A percentile compares a stretch with the other conserved stretches of the same genome.
phyloP scores from a whole-genome alignment of 2,797 vertebrate species.

The Acrocephalus scirpaceus region DNA sequence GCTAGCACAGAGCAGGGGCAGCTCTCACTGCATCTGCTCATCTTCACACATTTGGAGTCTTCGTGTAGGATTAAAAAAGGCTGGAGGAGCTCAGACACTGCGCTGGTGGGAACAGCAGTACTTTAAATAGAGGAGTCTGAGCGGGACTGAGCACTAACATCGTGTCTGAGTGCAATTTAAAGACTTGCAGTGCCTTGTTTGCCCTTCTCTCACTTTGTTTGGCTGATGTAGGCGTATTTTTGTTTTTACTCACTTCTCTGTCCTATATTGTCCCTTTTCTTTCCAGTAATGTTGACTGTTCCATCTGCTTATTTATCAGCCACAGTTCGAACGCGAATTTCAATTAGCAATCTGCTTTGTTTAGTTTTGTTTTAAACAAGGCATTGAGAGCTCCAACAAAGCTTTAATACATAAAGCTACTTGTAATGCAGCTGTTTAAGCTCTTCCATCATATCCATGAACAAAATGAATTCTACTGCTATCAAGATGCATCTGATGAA shows the following conservation, averaged over 20 bases:
- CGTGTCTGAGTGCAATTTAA: neutral
- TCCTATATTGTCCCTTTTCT: constrained; percentile 17
- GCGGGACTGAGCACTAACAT: neutral
- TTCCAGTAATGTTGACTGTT: constrained; percentile 26
- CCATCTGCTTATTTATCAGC: constrained; percentile 64
- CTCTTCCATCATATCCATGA: constrained; percentile 41
- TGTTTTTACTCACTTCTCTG: constrained; percentile 26
- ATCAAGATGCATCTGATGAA: constrained; percentile 59
- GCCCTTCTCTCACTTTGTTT: constrained; percentile 18
- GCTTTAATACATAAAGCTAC: constrained; percentile 41
- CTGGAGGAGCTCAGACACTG: neutral
- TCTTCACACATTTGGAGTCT: neutral
- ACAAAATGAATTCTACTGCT: constrained; percentile 39
- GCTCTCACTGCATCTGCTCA: neutral
- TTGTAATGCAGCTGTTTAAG: constrained; percentile 57
- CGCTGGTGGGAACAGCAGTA: fast-evolving
- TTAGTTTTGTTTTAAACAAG: constrained; percentile 42
- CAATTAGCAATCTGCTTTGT: constrained; percentile 66
- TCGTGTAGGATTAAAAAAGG: neutral
- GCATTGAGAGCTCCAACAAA: constrained; percentile 34
- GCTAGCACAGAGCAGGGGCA: neutral
- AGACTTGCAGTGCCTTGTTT: neutral
- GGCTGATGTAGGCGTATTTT: constrained; percentile 31
- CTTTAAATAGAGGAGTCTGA: neutral
- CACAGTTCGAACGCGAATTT: constrained; percentile 25